Evolutionary conservation across 2,888 invertebrate species (phyloP).

Genomic region (Tromatobia lineatoria): DNA sequence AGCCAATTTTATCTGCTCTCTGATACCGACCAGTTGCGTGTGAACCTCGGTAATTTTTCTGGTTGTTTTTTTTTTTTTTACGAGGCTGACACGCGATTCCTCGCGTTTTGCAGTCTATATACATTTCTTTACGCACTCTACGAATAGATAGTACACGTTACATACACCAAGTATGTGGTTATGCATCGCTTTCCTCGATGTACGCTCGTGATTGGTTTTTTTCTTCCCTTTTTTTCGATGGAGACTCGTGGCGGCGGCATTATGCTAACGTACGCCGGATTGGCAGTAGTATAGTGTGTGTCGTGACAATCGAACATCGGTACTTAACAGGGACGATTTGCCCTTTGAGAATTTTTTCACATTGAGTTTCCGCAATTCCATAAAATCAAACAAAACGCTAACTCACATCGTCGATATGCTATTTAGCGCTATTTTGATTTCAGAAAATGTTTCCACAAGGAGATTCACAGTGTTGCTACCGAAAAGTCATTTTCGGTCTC

Average conservation of each 20-base stretch:
- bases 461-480: background rate
- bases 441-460: background rate
- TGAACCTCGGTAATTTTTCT: conserved; percentile 10
- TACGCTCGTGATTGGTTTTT: conserved; percentile 32
- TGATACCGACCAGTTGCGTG: conserved; percentile 32
- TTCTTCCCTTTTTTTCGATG: conserved; percentile 30
- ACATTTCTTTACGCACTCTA: conserved; percentile 62
- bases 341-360: background rate
- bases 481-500: background rate
- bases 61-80: too few species aligned
- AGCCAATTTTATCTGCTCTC: conserved; percentile 60
- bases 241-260: conserved; percentile 65
- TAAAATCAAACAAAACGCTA: background rate
- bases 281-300: conserved; percentile 60
- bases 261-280: conserved; percentile 66
- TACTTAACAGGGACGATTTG: conserved; percentile 21
- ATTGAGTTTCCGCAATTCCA: background rate
- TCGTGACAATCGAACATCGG: conserved; percentile 51
- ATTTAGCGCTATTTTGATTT: background rate
- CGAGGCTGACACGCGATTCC: conserved; percentile 26
- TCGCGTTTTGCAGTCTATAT: conserved; percentile 49
- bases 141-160: conserved; percentile 50
- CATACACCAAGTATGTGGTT: conserved; percentile 59
- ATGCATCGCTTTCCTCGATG: conserved; percentile 41
- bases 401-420: background rate